Percentiles rank a stretch among this genome's conserved stretches.
Conservation (phyloP, 2,888 invertebrate species). For the Drosophila vallismaia region DNA sequence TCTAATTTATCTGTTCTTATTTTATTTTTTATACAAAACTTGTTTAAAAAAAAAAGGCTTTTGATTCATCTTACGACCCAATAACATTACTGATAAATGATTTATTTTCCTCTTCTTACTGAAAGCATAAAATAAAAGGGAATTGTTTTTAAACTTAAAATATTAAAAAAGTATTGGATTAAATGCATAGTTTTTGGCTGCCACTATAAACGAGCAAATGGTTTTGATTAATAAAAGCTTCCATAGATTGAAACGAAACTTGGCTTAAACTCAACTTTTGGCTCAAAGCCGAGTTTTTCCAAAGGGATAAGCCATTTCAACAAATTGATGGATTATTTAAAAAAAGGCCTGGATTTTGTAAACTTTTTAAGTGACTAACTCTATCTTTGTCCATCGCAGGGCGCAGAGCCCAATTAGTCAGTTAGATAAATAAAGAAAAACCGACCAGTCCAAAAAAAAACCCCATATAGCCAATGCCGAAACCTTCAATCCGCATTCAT, state of each 20-base stretch:
- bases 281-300: background rate
- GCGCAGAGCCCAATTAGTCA: conserved; percentile 41
- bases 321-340: no score
- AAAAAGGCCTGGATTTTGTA: background rate
- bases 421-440: conserved; percentile 9
- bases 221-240: conserved; percentile 5
- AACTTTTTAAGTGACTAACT: conserved; percentile 45
- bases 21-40: background rate
- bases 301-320: no score
- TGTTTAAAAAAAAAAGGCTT: background rate
- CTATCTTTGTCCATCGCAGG: conserved; percentile 11
- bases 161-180: no score
- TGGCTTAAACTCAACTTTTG: background rate
- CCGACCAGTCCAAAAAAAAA: conserved; percentile 37
- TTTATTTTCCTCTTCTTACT: background rate
- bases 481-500: conserved; percentile 60
- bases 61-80: background rate
- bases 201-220: background rate
- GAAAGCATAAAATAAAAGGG: background rate
- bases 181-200: conserved; percentile 12
- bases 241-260: background rate
- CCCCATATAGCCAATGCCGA: conserved; percentile 45
- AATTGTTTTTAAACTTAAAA: background rate
- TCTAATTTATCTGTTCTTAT: background rate
- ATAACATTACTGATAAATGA: background rate